Evolutionary conservation across 1,140 invertebrate genomes (phyloP).

Genomic region (Pygmarrhopalites habei): DNA sequence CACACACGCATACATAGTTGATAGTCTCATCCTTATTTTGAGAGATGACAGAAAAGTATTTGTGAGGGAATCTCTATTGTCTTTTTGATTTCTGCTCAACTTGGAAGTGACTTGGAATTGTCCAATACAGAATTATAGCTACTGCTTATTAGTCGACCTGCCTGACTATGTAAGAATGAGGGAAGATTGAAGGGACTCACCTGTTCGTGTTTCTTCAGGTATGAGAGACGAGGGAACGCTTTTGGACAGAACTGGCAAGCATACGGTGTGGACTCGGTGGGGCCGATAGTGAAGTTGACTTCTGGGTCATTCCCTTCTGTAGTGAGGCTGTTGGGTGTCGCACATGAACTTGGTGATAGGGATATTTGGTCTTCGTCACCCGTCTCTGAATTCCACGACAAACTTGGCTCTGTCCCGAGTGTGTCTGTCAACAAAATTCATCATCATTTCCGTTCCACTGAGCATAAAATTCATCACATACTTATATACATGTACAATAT

Average conservation of each 20-base stretch:
- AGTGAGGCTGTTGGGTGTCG: conserved; percentile 45
- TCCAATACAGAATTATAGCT: no score
- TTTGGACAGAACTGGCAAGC: conserved; percentile 85
- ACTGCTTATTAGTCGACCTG: no score
- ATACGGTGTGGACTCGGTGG: conserved; percentile 69
- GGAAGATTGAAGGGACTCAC: no score
- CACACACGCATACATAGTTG: no score
- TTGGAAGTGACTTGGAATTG: no score
- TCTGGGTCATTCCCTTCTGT: conserved; percentile 52
- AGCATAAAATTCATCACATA: not conserved
- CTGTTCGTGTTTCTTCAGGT: conserved; percentile 88
- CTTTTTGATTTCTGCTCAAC: no score
- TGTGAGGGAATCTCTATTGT: no score
- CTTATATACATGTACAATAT: no score
- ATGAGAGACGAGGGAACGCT: conserved; percentile 75
- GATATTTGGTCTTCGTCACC: conserved; percentile 51
- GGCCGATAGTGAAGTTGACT: conserved; percentile 57
- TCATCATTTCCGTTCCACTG: conserved; percentile 28
- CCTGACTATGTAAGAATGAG: no score
- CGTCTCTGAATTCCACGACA: conserved; percentile 54
- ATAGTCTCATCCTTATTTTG: no score
- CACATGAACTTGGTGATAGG: conserved; percentile 49
- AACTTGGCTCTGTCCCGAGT: conserved; percentile 58
- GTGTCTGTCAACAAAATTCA: conserved; percentile 49
- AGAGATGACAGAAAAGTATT: no score